Evolutionary conservation across 1,140 invertebrate species (phyloP).

Genomic region (Drosophila saltans): DNA sequence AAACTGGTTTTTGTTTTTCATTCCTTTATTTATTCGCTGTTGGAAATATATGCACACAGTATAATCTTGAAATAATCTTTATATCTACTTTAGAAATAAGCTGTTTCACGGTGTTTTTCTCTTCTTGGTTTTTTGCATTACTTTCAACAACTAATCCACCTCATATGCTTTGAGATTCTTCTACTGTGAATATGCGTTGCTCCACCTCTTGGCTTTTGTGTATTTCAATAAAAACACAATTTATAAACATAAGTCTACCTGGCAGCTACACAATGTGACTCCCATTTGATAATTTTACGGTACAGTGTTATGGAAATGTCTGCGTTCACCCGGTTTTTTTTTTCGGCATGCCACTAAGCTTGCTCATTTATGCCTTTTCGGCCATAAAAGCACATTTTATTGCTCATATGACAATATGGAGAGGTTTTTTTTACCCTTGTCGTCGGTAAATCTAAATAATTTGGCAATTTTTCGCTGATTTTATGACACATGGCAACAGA

Average conservation of each 20-base stretch:
- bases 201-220: conserved; percentile 23
- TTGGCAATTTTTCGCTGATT: conserved; percentile 62
- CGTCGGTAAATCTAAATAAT: conserved; percentile 62
- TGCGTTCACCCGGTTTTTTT: conserved; percentile 4
- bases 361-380: conserved; percentile 22
- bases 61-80: conserved; percentile 4
- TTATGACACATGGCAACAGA: conserved; percentile 44
- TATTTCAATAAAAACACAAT: conserved; percentile 58
- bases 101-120: conserved; percentile 1
- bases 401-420: conserved; percentile 62
- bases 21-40: background rate
- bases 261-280: conserved; percentile 10
- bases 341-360: conserved; percentile 12
- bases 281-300: conserved; percentile 14
- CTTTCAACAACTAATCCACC: conserved; percentile 19
- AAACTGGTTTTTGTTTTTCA: background rate
- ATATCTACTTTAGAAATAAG: background rate
- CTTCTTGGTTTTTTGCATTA: background rate
- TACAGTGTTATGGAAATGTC: conserved; percentile 44
- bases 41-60: background rate
- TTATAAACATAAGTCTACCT: conserved; percentile 36
- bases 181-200: background rate
- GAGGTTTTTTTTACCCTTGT: conserved; percentile 14
- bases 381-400: conserved; percentile 59
- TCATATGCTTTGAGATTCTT: conserved; percentile 8